Evolutionary conservation across 2,797 vertebrate genomes (phyloP).

Genomic region (Peromyscus eremicus): DNA sequence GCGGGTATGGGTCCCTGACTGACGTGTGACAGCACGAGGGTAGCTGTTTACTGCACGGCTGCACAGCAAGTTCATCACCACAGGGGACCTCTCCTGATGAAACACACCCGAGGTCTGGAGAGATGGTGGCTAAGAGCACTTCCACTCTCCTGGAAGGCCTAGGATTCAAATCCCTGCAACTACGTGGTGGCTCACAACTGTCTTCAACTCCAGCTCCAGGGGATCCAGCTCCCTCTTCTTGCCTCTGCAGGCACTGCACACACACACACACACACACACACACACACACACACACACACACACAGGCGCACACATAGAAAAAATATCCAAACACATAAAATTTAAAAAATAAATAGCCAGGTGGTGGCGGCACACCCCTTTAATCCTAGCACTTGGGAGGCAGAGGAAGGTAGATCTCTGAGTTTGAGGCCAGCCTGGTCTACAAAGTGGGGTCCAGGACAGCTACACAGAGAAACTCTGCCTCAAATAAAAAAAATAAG

Average conservation of each 20-base stretch:
- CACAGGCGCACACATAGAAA: background rate
- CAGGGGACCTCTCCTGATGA: background rate
- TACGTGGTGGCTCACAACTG: background rate
- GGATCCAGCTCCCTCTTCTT: background rate
- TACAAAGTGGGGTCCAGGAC: background rate
- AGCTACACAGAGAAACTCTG: background rate
- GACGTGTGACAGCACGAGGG: background rate
- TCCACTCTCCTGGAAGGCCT: background rate
- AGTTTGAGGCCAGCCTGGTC: background rate
- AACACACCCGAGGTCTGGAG: background rate
- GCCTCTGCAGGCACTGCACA: background rate
- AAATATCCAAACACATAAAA: background rate
- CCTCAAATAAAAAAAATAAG: background rate
- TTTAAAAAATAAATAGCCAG: background rate
- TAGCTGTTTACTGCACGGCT: background rate
- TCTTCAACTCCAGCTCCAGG: background rate
- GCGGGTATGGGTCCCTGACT: no score
- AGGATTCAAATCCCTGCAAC: background rate
- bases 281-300: background rate
- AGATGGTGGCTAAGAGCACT: background rate
- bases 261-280: background rate
- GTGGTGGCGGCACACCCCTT: background rate
- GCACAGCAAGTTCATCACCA: background rate
- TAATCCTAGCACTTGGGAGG: background rate
- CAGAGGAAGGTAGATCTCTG: background rate